phyloP scores from a whole-genome alignment of 2,797 vertebrate species.

The Otolemur crassicaudatus region DNA sequence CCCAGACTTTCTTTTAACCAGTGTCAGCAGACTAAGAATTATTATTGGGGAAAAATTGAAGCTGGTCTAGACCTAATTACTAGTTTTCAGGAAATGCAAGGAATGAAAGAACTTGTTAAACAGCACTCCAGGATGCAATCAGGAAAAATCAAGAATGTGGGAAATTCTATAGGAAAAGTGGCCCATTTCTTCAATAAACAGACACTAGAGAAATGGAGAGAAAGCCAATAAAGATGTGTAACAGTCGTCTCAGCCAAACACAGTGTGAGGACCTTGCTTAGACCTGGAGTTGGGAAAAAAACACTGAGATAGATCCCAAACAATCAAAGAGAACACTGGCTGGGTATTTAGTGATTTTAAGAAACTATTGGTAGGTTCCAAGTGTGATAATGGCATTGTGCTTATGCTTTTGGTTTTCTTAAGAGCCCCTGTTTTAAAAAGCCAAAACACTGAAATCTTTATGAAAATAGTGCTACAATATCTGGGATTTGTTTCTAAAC shows the following conservation, averaged over 20 bases:
- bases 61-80: not conserved
- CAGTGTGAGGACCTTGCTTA: rapidly evolving
- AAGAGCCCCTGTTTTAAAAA: not conserved
- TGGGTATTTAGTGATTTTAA: rapidly evolving
- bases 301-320: too few species aligned
- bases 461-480: not conserved
- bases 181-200: not conserved
- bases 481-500: not conserved
- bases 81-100: not conserved
- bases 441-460: not conserved
- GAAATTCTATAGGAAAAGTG: too few species aligned
- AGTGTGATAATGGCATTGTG: not conserved
- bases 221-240: too few species aligned
- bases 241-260: too few species aligned
- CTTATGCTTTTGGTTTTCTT: not conserved
- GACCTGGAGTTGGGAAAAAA: not conserved
- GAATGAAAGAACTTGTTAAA: not conserved
- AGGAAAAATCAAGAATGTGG: too few species aligned
- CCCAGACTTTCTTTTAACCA: not conserved
- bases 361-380: not conserved
- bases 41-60: not conserved
- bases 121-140: not conserved
- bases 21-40: not conserved
- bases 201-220: not conserved
- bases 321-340: not conserved